phyloP scores from a whole-genome alignment of 2,888 invertebrate genomes.

The Drosophila histrio region DNA sequence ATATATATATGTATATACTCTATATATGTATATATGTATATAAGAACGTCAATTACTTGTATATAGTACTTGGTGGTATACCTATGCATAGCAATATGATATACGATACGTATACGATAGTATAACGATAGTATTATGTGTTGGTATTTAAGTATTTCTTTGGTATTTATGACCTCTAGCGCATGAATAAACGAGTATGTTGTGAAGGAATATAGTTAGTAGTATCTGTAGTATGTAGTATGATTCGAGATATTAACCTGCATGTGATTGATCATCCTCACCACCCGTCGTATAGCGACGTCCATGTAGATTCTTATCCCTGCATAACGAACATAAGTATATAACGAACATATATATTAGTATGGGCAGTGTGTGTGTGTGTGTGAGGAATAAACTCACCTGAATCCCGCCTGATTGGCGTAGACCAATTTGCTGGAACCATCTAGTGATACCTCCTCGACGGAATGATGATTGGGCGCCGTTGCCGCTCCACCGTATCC shows the following conservation, averaged over 20 bases:
- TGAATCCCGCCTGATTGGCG: constrained; percentile 88
- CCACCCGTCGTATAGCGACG: constrained; percentile 90
- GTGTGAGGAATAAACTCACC: too few relatives aligned
- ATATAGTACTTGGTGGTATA: constrained; percentile 57
- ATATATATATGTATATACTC: neutral
- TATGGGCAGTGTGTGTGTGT: neutral
- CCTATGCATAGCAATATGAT: constrained; percentile 55
- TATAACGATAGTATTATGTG: constrained; percentile 4
- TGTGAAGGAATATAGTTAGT: neutral
- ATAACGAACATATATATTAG: neutral
- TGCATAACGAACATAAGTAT: constrained; percentile 80
- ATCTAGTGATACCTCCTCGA: constrained; percentile 92
- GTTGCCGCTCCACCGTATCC: constrained; percentile 87
- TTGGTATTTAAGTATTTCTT: constrained; percentile 13
- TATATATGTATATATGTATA: constrained; percentile 26
- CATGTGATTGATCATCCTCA: constrained; percentile 91
- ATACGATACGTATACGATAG: constrained; percentile 6
- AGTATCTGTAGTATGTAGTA: too few relatives aligned
- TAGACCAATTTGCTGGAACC: constrained; percentile 93
- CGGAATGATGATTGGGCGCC: constrained; percentile 89
- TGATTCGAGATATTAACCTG: constrained; percentile 86
- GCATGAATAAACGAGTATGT: constrained; percentile 26
- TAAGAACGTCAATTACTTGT: constrained; percentile 61
- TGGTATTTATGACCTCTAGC: constrained; percentile 39
- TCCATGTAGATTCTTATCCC: constrained; percentile 93